These are phyloP conservation scores for Galaxias olidus DNA, from an alignment of 2,797 vertebrate genomes.

Conservation along the genomic window DNA sequence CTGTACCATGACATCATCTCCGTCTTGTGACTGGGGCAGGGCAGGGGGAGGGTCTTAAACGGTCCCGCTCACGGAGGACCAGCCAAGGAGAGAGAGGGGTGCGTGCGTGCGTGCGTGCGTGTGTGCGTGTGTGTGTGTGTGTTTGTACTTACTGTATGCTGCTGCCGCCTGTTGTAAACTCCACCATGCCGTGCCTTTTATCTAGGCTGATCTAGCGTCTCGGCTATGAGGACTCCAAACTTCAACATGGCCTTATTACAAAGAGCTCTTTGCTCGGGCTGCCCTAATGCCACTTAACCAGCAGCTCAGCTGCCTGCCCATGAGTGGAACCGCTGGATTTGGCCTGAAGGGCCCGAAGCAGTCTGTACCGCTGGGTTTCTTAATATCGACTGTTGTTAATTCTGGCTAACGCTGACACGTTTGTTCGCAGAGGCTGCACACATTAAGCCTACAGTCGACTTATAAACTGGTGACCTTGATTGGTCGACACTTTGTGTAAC, in stretches of 20 bases:
- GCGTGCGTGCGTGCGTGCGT: conserved; percentile 22
- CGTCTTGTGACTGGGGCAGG: conserved; percentile 74
- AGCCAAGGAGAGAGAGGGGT: conserved; percentile 35
- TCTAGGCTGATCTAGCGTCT: conserved; percentile 4
- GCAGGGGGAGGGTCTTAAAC: conserved; percentile 63
- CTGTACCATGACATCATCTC: conserved; percentile 79
- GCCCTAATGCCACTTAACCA: conserved; percentile 31
- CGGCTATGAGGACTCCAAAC: conserved; percentile 27
- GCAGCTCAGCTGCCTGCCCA: conserved; percentile 28
- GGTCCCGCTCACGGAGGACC: too few relatives aligned
- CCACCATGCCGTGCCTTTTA: background rate
- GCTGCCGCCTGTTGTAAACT: too few relatives aligned
- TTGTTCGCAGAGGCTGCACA: too few relatives aligned
- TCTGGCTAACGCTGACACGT: too few relatives aligned
- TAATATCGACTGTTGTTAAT: too few relatives aligned
- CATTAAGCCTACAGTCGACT: too few relatives aligned
- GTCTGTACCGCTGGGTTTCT: too few relatives aligned
- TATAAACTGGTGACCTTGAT: too few relatives aligned
- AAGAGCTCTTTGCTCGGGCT: conserved; percentile 50
- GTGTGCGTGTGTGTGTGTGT: background rate
- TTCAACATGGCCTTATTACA: conserved; percentile 30
- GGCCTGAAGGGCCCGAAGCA: too few relatives aligned
- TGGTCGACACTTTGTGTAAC: too few relatives aligned
- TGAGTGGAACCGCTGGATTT: background rate
- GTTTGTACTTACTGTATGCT: too few relatives aligned